Base-by-base conservation (phyloP, 2,113 vertebrate genomes). In the pig (Sus scrofa) region DNA sequence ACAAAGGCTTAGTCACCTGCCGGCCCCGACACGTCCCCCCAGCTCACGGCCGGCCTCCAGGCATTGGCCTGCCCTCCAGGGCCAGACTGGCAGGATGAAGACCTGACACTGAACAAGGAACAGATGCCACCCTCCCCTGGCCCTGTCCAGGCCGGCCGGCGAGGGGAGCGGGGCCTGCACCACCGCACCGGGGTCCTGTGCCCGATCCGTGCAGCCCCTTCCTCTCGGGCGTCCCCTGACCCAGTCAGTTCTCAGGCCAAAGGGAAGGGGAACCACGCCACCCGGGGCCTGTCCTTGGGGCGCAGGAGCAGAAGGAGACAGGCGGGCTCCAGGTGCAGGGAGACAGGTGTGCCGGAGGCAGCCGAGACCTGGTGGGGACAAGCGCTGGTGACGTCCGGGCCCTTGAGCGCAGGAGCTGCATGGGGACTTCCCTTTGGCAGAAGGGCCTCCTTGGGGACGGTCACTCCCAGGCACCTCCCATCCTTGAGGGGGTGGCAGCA, bases 321-420 rank as follows among this genome's bases (percentile, higher is more conserved):
- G 27, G 62, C 1, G 9, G 32, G 74, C 32, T 58, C 32, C 1
- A 18, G 11, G 8, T 18, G 6, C 10, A 22, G 56, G 39, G 30
- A 50, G 16, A 44, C 34, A 56, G 34, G 15, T 13, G 32, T 26
- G 32, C 0, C 12, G 6, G 13, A 26, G 60, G 24, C 0, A 8
- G 68, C 54, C 0, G 9, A 20, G 73, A 14, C 3, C 0, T 6
- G 34, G 54, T 7, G 1, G 7, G 34, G 27, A 37, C 0, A 3
- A 34, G 34, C 0, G 7, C 26, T 67, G 54, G 44, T 0, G 9
- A 27, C 4, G 11, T 13, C 63, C 14, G 56, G 32, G 19, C 34
- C 30, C 39, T 10, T 8, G 19, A 82, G 56, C 24, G 62, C 2
- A 34, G 13, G 20, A 65, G 26, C 70, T 32, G 26, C 3, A 0